phyloP scores from a whole-genome alignment of 2,113 vertebrate species.

The Microtus oregoni region DNA sequence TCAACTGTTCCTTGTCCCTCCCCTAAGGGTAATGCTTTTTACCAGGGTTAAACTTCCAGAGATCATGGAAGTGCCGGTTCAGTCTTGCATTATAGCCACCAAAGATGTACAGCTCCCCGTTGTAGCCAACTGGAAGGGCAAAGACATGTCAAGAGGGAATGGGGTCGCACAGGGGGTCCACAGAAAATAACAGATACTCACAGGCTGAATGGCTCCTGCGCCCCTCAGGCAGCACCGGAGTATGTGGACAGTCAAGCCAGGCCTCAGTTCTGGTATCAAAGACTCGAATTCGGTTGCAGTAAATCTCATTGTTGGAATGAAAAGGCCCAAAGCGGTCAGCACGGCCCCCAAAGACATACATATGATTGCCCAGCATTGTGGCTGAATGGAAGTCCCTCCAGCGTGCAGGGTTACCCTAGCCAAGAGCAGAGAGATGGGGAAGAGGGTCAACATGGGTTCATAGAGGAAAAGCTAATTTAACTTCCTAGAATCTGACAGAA shows the following conservation, averaged over 20 bases:
- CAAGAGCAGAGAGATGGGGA: neutral
- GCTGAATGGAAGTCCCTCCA: slow-evolving; percentile 99
- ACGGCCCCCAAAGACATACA: slow-evolving; percentile 98
- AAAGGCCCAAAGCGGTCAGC: slow-evolving; percentile 98
- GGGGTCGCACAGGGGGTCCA: neutral
- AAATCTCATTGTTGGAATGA: slow-evolving; percentile 99
- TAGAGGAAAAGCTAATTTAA: neutral
- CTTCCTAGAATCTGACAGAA: neutral
- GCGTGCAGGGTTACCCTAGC: slow-evolving; percentile 94
- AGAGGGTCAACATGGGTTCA: neutral
- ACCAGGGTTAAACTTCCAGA: slow-evolving; percentile 99
- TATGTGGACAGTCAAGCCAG: slow-evolving; percentile 93
- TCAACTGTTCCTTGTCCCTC: neutral
- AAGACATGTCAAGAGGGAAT: slow-evolving; percentile 52
- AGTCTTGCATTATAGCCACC: slow-evolving; percentile 98
- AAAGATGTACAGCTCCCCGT: slow-evolving; percentile 96
- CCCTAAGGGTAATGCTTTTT: slow-evolving; percentile 68
- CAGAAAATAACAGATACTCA: slow-evolving; percentile 84
- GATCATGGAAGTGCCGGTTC: slow-evolving; percentile 98
- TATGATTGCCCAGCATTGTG: slow-evolving; percentile 95
- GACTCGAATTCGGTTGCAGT: slow-evolving; percentile 98
- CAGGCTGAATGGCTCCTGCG: slow-evolving; percentile 97
- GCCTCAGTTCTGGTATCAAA: slow-evolving; percentile 96
- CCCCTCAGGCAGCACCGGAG: slow-evolving; percentile 93
- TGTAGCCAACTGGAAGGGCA: slow-evolving; percentile 93